phyloP scores from a whole-genome alignment of 1,140 invertebrate species.

The Lutraria rhynchaena region DNA sequence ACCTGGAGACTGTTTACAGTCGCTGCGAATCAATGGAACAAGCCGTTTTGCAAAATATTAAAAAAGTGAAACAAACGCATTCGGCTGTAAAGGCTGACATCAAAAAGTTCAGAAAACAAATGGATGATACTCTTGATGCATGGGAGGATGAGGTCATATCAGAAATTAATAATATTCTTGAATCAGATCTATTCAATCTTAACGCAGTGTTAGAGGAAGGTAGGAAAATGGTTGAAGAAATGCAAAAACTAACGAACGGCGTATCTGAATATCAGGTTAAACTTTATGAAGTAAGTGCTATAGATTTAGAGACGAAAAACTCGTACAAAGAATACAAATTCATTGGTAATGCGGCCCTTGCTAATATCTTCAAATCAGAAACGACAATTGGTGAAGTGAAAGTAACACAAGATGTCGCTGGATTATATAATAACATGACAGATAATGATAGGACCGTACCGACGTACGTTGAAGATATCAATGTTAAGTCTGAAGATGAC shows the following conservation, averaged over 20 bases:
- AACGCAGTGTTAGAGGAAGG: not conserved
- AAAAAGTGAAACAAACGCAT: too few species aligned
- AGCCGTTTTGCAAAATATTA: not conserved
- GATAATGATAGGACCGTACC: not conserved
- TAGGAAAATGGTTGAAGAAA: not conserved
- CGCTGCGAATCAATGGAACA: not conserved
- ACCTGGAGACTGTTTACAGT: not conserved
- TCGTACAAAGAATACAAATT: constrained; percentile 10
- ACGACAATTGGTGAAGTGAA: not conserved
- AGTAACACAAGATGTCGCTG: not conserved
- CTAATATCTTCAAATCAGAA: constrained; percentile 1
- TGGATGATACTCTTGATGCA: not conserved
- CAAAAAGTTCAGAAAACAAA: too few species aligned
- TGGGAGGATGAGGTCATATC: not conserved
- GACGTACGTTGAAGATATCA: not conserved
- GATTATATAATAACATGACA: not conserved
- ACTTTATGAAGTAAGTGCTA: not conserved
- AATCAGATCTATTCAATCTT: not conserved
- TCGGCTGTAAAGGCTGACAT: too few species aligned
- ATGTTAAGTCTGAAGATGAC: not conserved
- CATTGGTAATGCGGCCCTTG: not conserved
- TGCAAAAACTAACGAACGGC: not conserved
- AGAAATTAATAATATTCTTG: not conserved
- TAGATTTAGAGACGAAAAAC: not conserved
- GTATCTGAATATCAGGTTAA: not conserved